These are phyloP conservation scores for Trachurus trachurus DNA, from an alignment of 2,797 vertebrate species.

Conservation along the genomic window DNA sequence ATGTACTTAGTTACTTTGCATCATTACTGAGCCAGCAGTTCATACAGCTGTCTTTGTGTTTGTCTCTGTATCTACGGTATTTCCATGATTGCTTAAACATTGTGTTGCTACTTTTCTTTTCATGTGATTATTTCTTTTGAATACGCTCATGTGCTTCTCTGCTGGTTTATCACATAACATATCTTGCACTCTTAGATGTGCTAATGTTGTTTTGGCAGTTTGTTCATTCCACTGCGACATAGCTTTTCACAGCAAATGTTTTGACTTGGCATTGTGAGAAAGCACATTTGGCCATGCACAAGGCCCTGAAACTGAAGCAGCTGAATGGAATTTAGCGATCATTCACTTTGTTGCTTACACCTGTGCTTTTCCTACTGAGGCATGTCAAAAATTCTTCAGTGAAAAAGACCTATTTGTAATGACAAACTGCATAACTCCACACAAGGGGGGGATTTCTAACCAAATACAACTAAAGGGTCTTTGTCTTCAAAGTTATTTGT, in stretches of 20 bases:
- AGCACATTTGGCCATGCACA: background rate
- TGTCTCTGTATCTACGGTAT: background rate
- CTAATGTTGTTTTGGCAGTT: background rate
- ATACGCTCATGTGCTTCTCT: background rate
- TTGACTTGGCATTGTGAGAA: background rate
- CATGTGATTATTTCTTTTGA: background rate
- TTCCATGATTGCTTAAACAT: background rate
- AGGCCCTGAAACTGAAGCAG: background rate
- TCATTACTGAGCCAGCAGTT: background rate
- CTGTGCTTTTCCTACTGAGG: background rate
- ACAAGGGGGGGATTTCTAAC: conserved; percentile 11
- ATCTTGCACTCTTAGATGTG: background rate
- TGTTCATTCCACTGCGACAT: background rate
- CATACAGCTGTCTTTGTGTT: background rate
- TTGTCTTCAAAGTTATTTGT: conserved; percentile 33
- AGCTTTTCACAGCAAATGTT: background rate
- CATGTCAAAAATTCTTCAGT: conserved; percentile 7
- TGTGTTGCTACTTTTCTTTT: background rate
- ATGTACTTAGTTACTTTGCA: background rate
- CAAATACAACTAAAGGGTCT: conserved; percentile 19
- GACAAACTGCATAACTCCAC: conserved; percentile 11
- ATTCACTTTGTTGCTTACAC: conserved; percentile 6
- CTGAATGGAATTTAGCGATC: background rate
- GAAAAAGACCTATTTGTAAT: background rate
- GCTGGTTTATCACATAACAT: background rate